Percentiles rank a stretch among this genome's conserved stretches.
phyloP scores from a whole-genome alignment of 2,797 vertebrate species.

The Apogon talboti region DNA sequence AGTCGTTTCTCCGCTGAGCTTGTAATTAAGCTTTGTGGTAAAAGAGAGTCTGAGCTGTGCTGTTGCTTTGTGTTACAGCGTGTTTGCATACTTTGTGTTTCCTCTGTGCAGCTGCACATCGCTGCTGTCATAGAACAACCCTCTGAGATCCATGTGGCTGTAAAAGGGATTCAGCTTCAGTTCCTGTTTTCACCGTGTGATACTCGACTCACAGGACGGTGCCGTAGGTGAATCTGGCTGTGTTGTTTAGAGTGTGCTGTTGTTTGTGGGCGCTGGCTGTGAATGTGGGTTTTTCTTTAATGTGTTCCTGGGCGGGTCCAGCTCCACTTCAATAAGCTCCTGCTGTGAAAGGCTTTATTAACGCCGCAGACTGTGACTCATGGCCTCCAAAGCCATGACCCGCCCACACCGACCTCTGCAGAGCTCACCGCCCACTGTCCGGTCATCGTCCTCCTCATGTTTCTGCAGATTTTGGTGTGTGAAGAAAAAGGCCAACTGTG shows the following conservation, averaged over 20 bases:
- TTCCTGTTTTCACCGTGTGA: background rate
- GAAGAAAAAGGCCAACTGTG: slow-evolving; percentile 18
- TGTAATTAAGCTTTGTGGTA: background rate
- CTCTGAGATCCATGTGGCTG: background rate
- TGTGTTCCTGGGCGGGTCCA: slow-evolving; percentile 59
- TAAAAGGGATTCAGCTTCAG: background rate
- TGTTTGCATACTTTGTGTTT: background rate
- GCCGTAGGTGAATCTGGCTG: background rate
- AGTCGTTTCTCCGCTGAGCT: background rate
- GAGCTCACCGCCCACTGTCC: background rate
- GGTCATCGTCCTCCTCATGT: background rate
- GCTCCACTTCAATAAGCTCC: slow-evolving; percentile 61
- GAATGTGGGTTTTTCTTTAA: slow-evolving; percentile 15
- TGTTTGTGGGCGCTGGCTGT: slow-evolving; percentile 17
- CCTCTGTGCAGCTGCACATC: no score
- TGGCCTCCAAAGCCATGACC: slow-evolving; percentile 47
- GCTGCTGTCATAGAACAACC: background rate
- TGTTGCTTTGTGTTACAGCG: background rate
- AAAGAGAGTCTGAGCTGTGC: background rate
- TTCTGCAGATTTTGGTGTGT: background rate
- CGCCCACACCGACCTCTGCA: slow-evolving; percentile 22
- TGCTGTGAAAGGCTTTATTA: slow-evolving; percentile 63
- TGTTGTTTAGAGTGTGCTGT: background rate
- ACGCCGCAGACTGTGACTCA: slow-evolving; percentile 55
- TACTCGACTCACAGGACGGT: no score